Conservation (phyloP, 1,140 invertebrate species). For the Drosophila mauritiana region DNA sequence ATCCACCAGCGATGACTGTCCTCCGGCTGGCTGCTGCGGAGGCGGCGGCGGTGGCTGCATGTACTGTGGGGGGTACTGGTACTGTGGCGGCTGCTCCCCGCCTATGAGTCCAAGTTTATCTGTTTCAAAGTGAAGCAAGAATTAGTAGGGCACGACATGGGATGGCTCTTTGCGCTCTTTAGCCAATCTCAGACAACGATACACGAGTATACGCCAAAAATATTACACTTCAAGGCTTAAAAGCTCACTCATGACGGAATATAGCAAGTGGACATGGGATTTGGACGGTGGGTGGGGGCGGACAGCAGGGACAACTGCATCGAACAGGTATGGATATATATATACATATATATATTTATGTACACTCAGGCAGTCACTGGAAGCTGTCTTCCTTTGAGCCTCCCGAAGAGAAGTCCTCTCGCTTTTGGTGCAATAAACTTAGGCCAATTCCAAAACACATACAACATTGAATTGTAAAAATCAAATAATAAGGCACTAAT, state of each 20-base stretch:
- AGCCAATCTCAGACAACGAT: constrained; percentile 63
- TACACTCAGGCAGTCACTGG: constrained; percentile 35
- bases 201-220: constrained; percentile 66
- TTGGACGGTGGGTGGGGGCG: constrained; percentile 17
- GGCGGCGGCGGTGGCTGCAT: constrained; percentile 78
- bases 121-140: constrained; percentile 18
- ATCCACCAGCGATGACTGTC: constrained; percentile 73
- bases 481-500: constrained; percentile 26
- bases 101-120: constrained; percentile 85
- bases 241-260: constrained; percentile 51
- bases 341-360: constrained; percentile 33
- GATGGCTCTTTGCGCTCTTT: background rate
- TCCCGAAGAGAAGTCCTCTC: constrained; percentile 4
- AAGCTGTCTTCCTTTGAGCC: constrained; percentile 6
- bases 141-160: constrained; percentile 2
- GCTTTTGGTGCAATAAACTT: constrained; percentile 44
- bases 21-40: constrained; percentile 67
- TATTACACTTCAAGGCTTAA: constrained; percentile 59
- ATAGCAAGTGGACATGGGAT: constrained; percentile 26
- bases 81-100: constrained; percentile 81
- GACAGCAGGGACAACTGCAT: constrained; percentile 7
- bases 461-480: constrained; percentile 42
- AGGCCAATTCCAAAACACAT: constrained; percentile 33
- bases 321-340: constrained; percentile 16
- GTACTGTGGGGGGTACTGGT: constrained; percentile 83